Evolutionary conservation across 1,140 invertebrate species (phyloP), one percentile per base, ranked within the genome.

Genomic region (Leptopilina boulardi): DNA sequence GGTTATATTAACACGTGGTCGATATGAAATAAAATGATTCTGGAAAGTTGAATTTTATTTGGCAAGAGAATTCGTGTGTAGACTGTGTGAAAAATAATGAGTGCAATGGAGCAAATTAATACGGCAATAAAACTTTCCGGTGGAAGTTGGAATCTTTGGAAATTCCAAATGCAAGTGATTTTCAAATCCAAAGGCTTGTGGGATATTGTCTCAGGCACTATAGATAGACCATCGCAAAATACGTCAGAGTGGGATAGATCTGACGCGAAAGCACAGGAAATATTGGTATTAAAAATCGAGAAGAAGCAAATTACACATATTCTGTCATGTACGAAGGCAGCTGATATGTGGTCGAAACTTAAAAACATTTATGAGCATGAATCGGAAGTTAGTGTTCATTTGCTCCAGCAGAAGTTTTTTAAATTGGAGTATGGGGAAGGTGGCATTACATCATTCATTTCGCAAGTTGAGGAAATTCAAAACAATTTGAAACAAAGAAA

Each of bases 321-420:
- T n/a, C 4, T 47, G 4, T 15, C 44, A 15, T 47, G 44, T 47
- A 15, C 11, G 44, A 47, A 1, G 3, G 44, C 44, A 47, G 10
- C 44, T 1, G 44, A 47, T 13, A 47, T 47, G 10, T 47, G 44
- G 44, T 47, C 44, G 15, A 47, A 47, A 47, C 4, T 47, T 15
- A 47, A 13, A n/a, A 47, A 47, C 0, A 47, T 47, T 4, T 47
- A 47, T 4, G 44, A 47, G 13, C 44, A 47, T 47, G 44, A 47
- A 13, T 47, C 44, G 13, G 44, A 47, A 47, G 44, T 47, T 1
- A 47, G 44, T 15, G 15, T 47, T 2, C 44, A 47, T 47, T 47
- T 47, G 15, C 44, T 47, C 15, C 44, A 47, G 15, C 11, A 47
- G 59, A 84, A 19, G 4, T 89, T 86, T 77, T 89, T 82, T 70